phyloP scores from a whole-genome alignment of 2,888 invertebrate species.

The Microctonus brassicae region DNA sequence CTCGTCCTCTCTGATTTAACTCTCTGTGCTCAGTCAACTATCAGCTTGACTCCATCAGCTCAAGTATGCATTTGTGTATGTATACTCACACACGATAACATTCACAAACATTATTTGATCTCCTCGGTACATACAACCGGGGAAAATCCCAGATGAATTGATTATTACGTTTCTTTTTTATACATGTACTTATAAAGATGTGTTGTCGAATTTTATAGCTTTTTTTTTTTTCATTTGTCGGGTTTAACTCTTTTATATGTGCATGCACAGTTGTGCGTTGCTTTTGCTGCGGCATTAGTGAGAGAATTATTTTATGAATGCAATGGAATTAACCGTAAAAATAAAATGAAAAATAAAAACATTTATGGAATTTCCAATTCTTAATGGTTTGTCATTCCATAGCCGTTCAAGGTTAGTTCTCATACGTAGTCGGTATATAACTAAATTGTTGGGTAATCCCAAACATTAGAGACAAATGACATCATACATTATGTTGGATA shows the following conservation, averaged over 20 bases:
- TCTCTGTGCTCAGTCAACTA: constrained; percentile 3
- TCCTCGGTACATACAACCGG: constrained; percentile 22
- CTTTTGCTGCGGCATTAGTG: no score
- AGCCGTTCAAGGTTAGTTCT: neutral
- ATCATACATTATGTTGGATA: neutral
- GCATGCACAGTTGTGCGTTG: no score
- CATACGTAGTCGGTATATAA: neutral
- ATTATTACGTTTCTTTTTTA: constrained; percentile 17
- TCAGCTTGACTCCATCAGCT: neutral
- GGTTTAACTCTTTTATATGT: neutral
- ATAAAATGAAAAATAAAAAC: neutral
- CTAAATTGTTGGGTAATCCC: constrained; percentile 10
- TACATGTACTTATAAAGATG: neutral
- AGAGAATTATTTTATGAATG: neutral
- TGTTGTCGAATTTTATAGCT: neutral
- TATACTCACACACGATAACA: neutral
- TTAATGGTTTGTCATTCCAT: neutral
- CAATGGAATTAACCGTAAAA: no score
- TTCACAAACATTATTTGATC: neutral
- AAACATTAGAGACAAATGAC: neutral
- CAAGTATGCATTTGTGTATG: constrained; percentile 10
- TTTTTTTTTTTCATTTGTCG: neutral
- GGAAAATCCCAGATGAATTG: constrained; percentile 45
- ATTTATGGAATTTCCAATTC: constrained; percentile 9
- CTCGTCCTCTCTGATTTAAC: constrained; percentile 23